A percentile compares a stretch with the other conserved stretches of the same genome.
phyloP scores from a whole-genome alignment of 1,140 invertebrate genomes.

The Camponotus floridanus region DNA sequence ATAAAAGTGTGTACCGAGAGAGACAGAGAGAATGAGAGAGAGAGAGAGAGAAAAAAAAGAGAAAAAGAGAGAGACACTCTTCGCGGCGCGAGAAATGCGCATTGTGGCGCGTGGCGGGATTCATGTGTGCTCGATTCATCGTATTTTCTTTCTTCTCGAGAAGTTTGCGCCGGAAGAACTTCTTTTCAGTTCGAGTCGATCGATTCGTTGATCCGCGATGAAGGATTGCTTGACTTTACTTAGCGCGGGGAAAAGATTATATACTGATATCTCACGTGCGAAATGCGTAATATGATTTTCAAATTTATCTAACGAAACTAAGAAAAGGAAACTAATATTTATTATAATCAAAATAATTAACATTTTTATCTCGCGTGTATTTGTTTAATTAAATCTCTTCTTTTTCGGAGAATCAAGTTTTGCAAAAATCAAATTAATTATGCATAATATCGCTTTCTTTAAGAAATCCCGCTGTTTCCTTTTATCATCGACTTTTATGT shows the following conservation, averaged over 20 bases:
- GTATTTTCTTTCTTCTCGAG: slow-evolving; percentile 38
- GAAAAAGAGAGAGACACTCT: slow-evolving; percentile 57
- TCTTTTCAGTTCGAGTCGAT: slow-evolving; percentile 1
- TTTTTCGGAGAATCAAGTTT: not conserved
- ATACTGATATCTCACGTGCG: not conserved
- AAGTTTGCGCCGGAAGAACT: slow-evolving; percentile 40
- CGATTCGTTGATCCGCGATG: slow-evolving; percentile 50
- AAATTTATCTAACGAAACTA: not conserved
- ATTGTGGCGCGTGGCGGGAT: slow-evolving; percentile 67
- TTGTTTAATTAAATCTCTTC: not conserved
- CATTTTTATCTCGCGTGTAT: not conserved
- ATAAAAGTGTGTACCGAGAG: slow-evolving; percentile 75
- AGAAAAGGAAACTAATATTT: not conserved
- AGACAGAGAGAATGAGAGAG: slow-evolving; percentile 25
- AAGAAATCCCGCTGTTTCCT: too few relatives aligned
- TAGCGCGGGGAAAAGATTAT: not conserved
- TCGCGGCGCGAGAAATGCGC: slow-evolving; percentile 37
- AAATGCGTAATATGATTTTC: not conserved
- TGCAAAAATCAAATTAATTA: not conserved
- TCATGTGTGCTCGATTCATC: slow-evolving; percentile 52
- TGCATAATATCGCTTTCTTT: not conserved
- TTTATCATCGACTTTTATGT: not conserved
- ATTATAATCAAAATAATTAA: not conserved
- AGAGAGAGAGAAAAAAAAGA: slow-evolving; percentile 28
- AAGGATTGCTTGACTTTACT: slow-evolving; percentile 55